phyloP scores from a whole-genome alignment of 2,888 invertebrate species.

The Incurvaria masculella region DNA sequence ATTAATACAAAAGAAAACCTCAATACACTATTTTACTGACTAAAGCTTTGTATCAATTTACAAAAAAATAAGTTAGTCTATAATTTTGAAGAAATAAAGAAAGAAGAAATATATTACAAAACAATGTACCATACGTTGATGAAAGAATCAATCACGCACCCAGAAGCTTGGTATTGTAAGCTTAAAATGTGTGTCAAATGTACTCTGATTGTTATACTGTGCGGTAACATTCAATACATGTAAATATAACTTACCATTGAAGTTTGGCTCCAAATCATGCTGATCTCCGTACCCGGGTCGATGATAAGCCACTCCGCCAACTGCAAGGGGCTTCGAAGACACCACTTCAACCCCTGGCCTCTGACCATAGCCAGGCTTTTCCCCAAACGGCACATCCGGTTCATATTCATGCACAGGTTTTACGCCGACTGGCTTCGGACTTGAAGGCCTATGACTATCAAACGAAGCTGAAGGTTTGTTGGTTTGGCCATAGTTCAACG shows the following conservation, averaged over 20 bases:
- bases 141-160: no score
- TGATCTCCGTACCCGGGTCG: constrained; percentile 24
- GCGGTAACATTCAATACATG: no score
- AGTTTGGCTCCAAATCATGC: constrained; percentile 25
- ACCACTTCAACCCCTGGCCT: constrained; percentile 34
- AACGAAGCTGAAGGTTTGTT: constrained; percentile 12
- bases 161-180: no score
- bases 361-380: constrained; percentile 29
- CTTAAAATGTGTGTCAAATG: no score
- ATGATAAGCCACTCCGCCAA: constrained; percentile 29
- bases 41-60: no score
- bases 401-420: constrained; percentile 45
- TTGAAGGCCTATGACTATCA: constrained; percentile 14
- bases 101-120: no score
- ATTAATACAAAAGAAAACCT: no score
- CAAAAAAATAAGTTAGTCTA: no score
- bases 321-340: constrained; percentile 36
- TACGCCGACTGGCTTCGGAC: constrained; percentile 22
- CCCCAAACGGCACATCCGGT: constrained; percentile 29
- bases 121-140: no score
- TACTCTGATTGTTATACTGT: no score
- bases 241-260: constrained; percentile 30
- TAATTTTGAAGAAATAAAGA: no score
- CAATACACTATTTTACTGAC: no score
- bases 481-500: constrained; percentile 3